A percentile compares a stretch with the other conserved stretches of the same genome.
Evolutionary conservation across 2,888 invertebrate genomes (phyloP).

Genomic region (Volucella inflata): DNA sequence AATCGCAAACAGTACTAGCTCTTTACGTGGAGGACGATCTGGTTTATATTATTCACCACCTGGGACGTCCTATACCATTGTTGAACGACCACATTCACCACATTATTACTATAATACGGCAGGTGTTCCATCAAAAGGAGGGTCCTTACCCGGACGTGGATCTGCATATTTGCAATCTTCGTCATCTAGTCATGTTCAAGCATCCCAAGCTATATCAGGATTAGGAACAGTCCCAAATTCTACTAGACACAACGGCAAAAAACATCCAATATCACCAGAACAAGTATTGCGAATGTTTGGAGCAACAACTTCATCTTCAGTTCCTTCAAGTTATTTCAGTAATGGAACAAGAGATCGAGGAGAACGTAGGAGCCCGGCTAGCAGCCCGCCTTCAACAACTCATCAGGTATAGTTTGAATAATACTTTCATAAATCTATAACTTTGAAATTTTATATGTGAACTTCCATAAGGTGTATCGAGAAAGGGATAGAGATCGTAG

Average conservation of each 20-base stretch:
- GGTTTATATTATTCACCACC: slow-evolving; percentile 94
- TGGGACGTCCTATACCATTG: slow-evolving; percentile 94
- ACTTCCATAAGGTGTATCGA: slow-evolving; percentile 85
- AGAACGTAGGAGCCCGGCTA: slow-evolving; percentile 87
- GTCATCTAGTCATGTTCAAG: slow-evolving; percentile 85
- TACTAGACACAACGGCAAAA: slow-evolving; percentile 86
- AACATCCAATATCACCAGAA: slow-evolving; percentile 93
- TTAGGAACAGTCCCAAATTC: slow-evolving; percentile 81
- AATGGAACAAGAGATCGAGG: slow-evolving; percentile 83
- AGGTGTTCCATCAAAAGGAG: slow-evolving; percentile 83
- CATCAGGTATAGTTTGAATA: slow-evolving; percentile 86
- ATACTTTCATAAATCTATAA: background rate
- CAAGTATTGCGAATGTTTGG: slow-evolving; percentile 89
- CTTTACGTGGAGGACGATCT: slow-evolving; percentile 86
- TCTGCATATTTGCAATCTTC: slow-evolving; percentile 90
- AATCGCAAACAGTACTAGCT: slow-evolving; percentile 84
- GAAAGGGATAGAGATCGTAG: slow-evolving; percentile 85
- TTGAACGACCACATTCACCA: slow-evolving; percentile 90
- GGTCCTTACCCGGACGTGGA: slow-evolving; percentile 84
- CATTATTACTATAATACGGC: slow-evolving; percentile 85
- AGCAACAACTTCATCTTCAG: slow-evolving; percentile 85
- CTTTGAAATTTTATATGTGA: background rate
- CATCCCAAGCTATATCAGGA: slow-evolving; percentile 78
- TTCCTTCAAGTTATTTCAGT: slow-evolving; percentile 84
- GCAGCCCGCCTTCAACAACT: slow-evolving; percentile 91